These are phyloP conservation scores for Acanthoscelides obtectus DNA, from an alignment of 2,888 invertebrate species.

Conservation along the genomic window DNA sequence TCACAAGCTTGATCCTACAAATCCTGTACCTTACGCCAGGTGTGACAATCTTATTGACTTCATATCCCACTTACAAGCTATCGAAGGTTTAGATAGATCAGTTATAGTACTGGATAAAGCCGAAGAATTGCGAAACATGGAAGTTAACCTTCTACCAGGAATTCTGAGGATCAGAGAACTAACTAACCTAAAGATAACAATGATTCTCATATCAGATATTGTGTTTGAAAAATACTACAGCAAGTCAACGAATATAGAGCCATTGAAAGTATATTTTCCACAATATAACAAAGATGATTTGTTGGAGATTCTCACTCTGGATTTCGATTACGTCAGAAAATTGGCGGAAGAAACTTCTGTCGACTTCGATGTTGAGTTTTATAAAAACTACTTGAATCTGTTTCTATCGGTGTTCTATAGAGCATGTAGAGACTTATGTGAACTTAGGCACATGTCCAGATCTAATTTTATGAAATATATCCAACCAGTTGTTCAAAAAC, in stretches of 20 bases:
- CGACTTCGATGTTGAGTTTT: slow-evolving; percentile 53
- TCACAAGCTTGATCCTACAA: slow-evolving; percentile 42
- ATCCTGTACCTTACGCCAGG: slow-evolving; percentile 47
- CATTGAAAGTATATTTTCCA: slow-evolving; percentile 69
- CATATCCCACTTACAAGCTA: slow-evolving; percentile 42
- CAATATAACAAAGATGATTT: slow-evolving; percentile 76
- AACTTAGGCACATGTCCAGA: slow-evolving; percentile 76
- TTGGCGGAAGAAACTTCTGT: slow-evolving; percentile 30
- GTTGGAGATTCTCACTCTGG: slow-evolving; percentile 47
- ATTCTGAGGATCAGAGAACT: slow-evolving; percentile 72
- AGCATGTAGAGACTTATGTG: slow-evolving; percentile 79
- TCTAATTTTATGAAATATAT: slow-evolving; percentile 72
- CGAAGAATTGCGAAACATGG: slow-evolving; percentile 72
- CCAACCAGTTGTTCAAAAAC: slow-evolving; percentile 68
- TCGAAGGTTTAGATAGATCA: slow-evolving; percentile 49
- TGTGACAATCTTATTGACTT: slow-evolving; percentile 70
- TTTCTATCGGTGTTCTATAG: slow-evolving; percentile 81
- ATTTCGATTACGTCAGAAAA: slow-evolving; percentile 39
- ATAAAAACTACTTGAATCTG: slow-evolving; percentile 73
- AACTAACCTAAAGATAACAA: slow-evolving; percentile 65
- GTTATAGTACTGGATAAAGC: slow-evolving; percentile 76
- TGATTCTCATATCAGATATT: slow-evolving; percentile 72
- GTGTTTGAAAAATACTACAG: slow-evolving; percentile 75
- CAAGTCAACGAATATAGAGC: slow-evolving; percentile 65
- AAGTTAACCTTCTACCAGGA: slow-evolving; percentile 66